A percentile compares a stretch with the other conserved stretches of the same genome.
phyloP scores from a whole-genome alignment of 1,140 invertebrate species.

The Cryptotermes secundus region DNA sequence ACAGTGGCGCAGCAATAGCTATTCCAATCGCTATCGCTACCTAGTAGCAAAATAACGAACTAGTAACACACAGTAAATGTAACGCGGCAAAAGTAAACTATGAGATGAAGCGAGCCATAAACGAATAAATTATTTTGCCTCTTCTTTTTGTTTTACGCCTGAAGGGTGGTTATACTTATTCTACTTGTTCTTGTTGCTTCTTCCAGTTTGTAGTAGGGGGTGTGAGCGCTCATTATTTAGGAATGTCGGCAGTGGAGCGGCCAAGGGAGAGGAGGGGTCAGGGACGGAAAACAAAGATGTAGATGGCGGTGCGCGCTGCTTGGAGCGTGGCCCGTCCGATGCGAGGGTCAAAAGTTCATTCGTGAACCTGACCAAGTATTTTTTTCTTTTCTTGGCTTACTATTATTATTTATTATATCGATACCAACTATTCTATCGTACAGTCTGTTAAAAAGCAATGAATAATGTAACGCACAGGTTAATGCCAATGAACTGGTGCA shows the following conservation, averaged over 20 bases:
- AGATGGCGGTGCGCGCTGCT: background rate
- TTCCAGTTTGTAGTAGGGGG: conserved; percentile 1
- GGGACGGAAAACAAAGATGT: background rate
- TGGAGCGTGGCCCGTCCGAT: background rate
- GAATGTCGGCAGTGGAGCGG: background rate
- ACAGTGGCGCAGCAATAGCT: background rate
- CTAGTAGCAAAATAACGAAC: background rate
- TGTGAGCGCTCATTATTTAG: conserved; percentile 15
- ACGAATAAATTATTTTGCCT: background rate
- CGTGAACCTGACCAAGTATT: conserved; percentile 10
- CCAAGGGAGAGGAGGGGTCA: background rate
- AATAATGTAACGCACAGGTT: background rate
- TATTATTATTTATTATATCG: conserved; percentile 12
- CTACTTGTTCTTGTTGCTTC: background rate
- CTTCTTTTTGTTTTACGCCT: background rate
- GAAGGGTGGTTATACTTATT: background rate
- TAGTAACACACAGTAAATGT: background rate
- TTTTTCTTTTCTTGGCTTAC: background rate
- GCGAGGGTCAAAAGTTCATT: conserved; percentile 6
- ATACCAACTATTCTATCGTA: background rate
- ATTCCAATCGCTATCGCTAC: background rate
- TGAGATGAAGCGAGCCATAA: background rate
- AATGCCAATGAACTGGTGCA: too few species aligned
- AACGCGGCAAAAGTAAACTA: conserved; percentile 5
- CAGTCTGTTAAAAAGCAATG: background rate